Evolutionary conservation across 2,113 vertebrate species (phyloP).

Genomic region (Pongo pygmaeus): DNA sequence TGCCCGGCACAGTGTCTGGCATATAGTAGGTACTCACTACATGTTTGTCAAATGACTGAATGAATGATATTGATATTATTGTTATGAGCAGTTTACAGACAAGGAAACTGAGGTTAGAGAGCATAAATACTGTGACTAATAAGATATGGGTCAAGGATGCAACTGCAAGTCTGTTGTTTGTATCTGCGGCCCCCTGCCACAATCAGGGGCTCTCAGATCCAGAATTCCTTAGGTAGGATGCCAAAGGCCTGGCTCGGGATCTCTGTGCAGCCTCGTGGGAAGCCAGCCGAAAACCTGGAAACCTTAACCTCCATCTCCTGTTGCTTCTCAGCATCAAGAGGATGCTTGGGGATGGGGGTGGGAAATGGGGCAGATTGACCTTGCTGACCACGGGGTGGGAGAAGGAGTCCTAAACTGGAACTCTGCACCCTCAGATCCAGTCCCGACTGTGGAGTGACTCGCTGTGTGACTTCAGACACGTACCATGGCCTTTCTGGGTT

Average conservation of each 20-base stretch:
- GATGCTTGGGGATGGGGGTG: no score
- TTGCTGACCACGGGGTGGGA: no score
- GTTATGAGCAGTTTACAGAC: not conserved
- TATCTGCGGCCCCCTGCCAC: not conserved
- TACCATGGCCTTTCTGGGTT: not conserved
- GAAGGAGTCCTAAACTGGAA: not conserved
- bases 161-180: not conserved
- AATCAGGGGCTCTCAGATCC: not conserved
- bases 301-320: not conserved
- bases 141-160: fast-evolving
- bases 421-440: not conserved
- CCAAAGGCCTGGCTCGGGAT: not conserved
- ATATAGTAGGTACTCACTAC: fast-evolving
- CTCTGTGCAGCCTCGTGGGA: fast-evolving
- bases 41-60: no score
- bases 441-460: not conserved
- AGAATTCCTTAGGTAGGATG: not conserved
- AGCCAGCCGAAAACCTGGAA: not conserved
- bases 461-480: not conserved
- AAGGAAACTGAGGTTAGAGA: not conserved
- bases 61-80: fast-evolving
- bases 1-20: not conserved
- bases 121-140: fast-evolving
- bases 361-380: fast-evolving
- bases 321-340: not conserved